Base-by-base conservation (phyloP, 2,888 invertebrate genomes). In the Operophtera brumata region DNA sequence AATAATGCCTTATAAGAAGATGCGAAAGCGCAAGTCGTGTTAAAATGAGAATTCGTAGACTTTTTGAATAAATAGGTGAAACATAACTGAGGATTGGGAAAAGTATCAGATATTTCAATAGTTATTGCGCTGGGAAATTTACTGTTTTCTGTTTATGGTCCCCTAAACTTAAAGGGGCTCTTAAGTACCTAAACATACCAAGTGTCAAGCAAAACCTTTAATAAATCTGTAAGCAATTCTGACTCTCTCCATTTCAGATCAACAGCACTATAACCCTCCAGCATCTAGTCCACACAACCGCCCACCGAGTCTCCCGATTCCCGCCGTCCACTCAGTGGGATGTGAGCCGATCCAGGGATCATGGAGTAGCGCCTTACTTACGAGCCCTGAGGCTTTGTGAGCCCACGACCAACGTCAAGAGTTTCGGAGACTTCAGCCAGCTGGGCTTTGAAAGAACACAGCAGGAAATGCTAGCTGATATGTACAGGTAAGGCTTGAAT, bases 321-420 rank as follows among this genome's bases (percentile, higher is more conserved):
- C 78, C 90, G 0, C 82, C 78, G 3, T 84, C 91, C n/a, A 78
- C 80, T 1, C 84, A 83, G 47, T 89, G 90, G 75, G 90, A 90
- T 54, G 83, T 91, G 66, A 83, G 87, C 64, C 86, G 91, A 14
- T 79, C 93, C 1, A 91, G 97, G 25, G 97, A 97, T 78, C 96
- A 97, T 67, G 97, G 96, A 0, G 87, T 96, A 2, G 92, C 96
- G 0, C 91, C 94, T 0, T 97, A 97, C 73, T 78, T 93, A 0
- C 86, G 93, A 12, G 94, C 93, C 48, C 71, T 96, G 35, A 91
- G 93, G 42, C 85, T 94, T 52, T 97, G 96, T 69, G 90, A 92
- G 30, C 87, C 89, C 0, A 90, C 93, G 71, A 75, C 86, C 1
- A 74, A 70, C 9, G 79, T 87, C 26, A 91, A 91, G 64, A 81